Evolutionary conservation across 2,797 vertebrate genomes (phyloP).

Genomic region (Falco biarmicus): DNA sequence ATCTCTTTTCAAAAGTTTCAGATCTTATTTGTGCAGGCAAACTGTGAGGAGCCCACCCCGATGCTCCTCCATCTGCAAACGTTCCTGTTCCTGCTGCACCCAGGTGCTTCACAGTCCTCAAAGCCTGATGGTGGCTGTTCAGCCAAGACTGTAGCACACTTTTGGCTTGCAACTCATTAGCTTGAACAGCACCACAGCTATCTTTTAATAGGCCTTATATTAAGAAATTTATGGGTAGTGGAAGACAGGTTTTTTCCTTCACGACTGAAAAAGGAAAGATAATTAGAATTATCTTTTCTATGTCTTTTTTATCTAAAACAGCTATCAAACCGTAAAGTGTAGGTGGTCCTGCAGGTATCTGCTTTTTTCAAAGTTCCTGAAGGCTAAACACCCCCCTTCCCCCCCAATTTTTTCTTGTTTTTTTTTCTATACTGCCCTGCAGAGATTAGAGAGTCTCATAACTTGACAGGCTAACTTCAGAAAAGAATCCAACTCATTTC

Average conservation of each 20-base stretch:
- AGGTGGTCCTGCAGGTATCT: neutral
- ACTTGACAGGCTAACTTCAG: neutral
- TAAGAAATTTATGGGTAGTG: neutral
- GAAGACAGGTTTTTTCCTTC: neutral
- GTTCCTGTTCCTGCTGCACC: neutral
- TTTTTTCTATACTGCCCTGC: neutral
- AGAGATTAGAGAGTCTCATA: neutral
- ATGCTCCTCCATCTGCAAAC: neutral
- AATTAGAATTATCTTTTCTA: neutral
- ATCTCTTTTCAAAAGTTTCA: constrained; percentile 53
- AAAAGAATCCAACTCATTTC: neutral
- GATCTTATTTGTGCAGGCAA: constrained; percentile 56
- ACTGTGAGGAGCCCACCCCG: neutral
- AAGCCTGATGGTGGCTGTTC: neutral
- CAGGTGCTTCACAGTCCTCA: constrained; percentile 3
- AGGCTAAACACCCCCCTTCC: neutral
- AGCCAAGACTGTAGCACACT: neutral
- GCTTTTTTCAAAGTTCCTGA: neutral
- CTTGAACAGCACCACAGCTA: neutral
- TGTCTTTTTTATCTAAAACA: neutral
- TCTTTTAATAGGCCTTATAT: neutral
- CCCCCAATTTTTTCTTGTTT: neutral
- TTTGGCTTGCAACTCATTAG: constrained; percentile 4
- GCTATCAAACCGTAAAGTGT: neutral
- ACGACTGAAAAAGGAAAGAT: neutral